Evolutionary conservation across 2,113 vertebrate species (phyloP).

Genomic region (Myocastor coypus): DNA sequence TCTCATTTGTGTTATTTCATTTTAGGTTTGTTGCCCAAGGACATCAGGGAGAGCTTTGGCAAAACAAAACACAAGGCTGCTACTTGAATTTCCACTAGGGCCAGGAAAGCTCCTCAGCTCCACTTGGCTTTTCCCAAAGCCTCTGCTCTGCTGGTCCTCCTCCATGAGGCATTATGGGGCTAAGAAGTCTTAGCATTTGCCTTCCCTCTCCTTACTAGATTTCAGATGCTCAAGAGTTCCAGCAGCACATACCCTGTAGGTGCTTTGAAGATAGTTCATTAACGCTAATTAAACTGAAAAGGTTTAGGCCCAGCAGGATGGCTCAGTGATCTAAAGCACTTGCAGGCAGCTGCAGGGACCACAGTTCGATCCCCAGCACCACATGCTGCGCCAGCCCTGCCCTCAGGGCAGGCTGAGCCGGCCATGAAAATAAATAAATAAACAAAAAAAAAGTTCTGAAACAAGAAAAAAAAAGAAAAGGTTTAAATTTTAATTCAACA

Average conservation of each 20-base stretch:
- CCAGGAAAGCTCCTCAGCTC: background rate
- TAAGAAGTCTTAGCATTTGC: background rate
- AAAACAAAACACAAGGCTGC: background rate
- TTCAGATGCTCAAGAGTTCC: background rate
- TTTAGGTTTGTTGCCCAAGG: background rate
- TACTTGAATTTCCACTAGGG: background rate
- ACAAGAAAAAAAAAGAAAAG: no score
- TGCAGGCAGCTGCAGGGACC: no score
- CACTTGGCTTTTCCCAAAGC: background rate
- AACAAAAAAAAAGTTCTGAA: no score
- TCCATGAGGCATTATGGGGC: background rate
- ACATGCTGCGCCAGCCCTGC: no score
- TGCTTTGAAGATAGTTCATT: background rate
- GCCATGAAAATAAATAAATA: no score
- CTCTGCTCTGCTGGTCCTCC: background rate
- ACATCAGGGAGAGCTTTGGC: background rate
- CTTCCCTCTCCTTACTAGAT: background rate
- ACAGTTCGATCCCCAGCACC: no score
- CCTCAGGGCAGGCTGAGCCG: no score
- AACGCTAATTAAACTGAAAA: slow-evolving; percentile 12
- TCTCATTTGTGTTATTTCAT: background rate
- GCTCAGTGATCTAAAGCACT: no score
- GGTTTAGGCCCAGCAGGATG: no score
- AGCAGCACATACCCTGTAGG: background rate
- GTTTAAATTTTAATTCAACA: background rate